Conservation (phyloP, 1,140 invertebrate genomes). For the Campoletis sonorensis region DNA sequence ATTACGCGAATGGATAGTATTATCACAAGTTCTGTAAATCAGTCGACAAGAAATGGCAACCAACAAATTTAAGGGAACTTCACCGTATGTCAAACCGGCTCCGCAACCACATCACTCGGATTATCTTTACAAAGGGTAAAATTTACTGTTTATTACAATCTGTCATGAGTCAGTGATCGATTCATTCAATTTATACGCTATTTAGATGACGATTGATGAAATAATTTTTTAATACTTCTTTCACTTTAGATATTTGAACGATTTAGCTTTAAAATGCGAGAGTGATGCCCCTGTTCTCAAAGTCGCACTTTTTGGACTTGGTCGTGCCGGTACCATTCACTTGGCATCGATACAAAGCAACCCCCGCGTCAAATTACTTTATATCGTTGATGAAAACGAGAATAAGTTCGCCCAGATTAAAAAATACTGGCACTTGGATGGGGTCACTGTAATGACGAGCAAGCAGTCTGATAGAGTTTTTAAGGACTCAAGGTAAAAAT, state of each 20-base stretch:
- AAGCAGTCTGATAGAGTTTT: slow-evolving; percentile 76
- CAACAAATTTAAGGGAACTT: slow-evolving; percentile 60
- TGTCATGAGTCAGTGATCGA: background rate
- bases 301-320: slow-evolving; percentile 80
- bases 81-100: slow-evolving; percentile 56
- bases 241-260: slow-evolving; percentile 59
- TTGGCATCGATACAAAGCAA: slow-evolving; percentile 77
- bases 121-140: slow-evolving; percentile 67
- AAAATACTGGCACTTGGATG: slow-evolving; percentile 76
- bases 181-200: slow-evolving; percentile 22
- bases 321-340: slow-evolving; percentile 81
- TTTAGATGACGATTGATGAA: slow-evolving; percentile 11
- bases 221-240: background rate
- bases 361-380: slow-evolving; percentile 78
- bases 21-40: background rate
- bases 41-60: slow-evolving; percentile 60
- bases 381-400: slow-evolving; percentile 79
- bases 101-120: slow-evolving; percentile 58
- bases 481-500: slow-evolving; percentile 77
- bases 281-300: slow-evolving; percentile 50
- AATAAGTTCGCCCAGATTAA: slow-evolving; percentile 74
- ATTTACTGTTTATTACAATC: slow-evolving; percentile 24
- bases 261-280: slow-evolving; percentile 53
- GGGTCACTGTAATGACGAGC: slow-evolving; percentile 76
- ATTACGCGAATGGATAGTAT: background rate